These are phyloP conservation scores for Ceratina japonica DNA, from an alignment of 1,140 invertebrate species.

Conservation along the genomic window DNA sequence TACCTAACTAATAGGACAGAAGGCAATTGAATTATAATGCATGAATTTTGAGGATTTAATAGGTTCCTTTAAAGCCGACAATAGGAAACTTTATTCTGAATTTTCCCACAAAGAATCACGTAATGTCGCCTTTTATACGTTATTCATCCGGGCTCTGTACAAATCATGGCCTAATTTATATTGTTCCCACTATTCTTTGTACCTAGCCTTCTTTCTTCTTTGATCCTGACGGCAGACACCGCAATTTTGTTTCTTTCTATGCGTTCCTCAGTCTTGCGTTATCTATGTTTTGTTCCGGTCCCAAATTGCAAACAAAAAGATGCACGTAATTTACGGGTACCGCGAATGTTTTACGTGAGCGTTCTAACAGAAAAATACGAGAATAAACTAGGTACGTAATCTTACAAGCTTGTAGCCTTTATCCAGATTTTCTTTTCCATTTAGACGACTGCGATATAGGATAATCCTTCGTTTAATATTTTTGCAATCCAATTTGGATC, in stretches of 20 bases:
- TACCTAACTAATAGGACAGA: no score
- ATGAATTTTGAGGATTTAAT: no score
- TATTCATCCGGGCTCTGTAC: no score
- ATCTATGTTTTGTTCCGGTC: background rate
- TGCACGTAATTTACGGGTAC: background rate
- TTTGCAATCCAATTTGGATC: no score
- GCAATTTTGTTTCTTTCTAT: background rate
- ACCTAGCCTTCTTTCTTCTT: background rate
- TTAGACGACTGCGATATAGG: background rate
- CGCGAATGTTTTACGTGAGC: background rate
- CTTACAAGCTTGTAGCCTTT: background rate
- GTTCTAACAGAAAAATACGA: background rate
- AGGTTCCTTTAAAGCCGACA: no score
- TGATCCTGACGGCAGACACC: background rate
- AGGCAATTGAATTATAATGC: no score
- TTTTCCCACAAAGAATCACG: no score
- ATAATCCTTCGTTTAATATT: background rate
- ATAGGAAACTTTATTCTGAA: no score
- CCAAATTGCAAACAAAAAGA: conserved; percentile 9
- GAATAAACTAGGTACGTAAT: background rate
- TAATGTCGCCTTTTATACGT: no score
- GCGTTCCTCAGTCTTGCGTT: background rate
- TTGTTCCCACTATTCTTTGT: background rate
- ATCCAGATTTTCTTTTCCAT: background rate
- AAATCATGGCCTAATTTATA: background rate